Conservation (phyloP, 2,797 vertebrate species). For the Anisognathus igniventris region DNA sequence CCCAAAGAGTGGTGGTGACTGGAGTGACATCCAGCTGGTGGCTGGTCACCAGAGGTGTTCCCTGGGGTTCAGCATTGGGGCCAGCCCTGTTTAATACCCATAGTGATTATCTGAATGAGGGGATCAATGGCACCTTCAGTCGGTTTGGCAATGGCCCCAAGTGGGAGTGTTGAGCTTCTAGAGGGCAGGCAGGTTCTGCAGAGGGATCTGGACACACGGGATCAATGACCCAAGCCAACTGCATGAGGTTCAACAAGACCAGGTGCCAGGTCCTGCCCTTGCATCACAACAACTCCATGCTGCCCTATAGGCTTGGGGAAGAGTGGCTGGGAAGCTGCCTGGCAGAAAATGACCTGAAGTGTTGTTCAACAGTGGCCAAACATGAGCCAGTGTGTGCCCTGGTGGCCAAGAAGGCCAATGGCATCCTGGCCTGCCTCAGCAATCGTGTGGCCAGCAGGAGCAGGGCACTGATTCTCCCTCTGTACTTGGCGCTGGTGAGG, state of each 20-base stretch:
- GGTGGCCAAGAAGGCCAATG: not conserved
- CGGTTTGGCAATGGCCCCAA: not conserved
- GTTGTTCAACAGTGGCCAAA: not conserved
- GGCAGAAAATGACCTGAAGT: not conserved
- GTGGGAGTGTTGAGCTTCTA: not conserved
- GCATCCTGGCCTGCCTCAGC: not conserved
- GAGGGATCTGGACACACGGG: not conserved
- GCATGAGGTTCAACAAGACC: not conserved
- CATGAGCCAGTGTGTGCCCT: not conserved
- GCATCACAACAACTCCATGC: not conserved
- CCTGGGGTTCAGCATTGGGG: not conserved
- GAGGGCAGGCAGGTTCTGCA: not conserved
- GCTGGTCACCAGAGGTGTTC: fast-evolving
- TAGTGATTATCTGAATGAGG: not conserved
- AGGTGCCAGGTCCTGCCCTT: not conserved
- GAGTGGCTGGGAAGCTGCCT: not conserved
- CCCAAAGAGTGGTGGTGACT: not conserved
- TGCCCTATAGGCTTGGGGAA: too few relatives aligned
- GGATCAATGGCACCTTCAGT: not conserved
- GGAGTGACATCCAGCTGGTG: not conserved
- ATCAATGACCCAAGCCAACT: too few relatives aligned
- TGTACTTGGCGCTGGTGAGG: fast-evolving
- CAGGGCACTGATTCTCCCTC: fast-evolving
- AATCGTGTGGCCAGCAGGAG: not conserved
- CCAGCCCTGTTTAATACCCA: not conserved